Evolutionary conservation across 2,888 invertebrate species (phyloP).

Genomic region (Cylloceria caligata): DNA sequence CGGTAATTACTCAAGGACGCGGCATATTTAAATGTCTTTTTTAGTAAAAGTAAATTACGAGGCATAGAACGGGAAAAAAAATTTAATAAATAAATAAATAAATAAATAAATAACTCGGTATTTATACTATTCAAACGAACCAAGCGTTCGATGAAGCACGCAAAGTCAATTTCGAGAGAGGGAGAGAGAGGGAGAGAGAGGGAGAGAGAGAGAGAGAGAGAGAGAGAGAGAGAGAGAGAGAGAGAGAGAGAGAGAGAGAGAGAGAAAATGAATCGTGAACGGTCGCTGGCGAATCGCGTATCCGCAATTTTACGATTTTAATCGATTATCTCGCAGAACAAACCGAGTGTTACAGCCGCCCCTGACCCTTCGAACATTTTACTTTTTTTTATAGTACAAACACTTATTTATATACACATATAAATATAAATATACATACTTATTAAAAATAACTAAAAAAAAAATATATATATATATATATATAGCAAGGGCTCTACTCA

Average conservation of each 20-base stretch:
- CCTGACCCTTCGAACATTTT: constrained; percentile 74
- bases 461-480: constrained; percentile 59
- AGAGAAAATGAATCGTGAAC: constrained; percentile 20
- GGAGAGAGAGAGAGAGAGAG: constrained; percentile 2
- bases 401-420: constrained; percentile 81
- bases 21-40: constrained; percentile 37
- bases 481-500: constrained; percentile 83
- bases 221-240: constrained; percentile 2
- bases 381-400: constrained; percentile 84
- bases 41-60: constrained; percentile 36
- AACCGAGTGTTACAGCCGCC: constrained; percentile 46
- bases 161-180: constrained; percentile 50
- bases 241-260: background rate
- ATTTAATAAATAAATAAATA: background rate
- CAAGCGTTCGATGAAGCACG: constrained; percentile 40
- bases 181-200: background rate
- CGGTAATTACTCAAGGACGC: constrained; percentile 24
- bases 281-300: constrained; percentile 7
- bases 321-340: constrained; percentile 41
- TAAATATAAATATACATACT: constrained; percentile 73
- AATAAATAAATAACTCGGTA: constrained; percentile 30
- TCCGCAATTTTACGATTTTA: constrained; percentile 39
- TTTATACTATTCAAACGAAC: constrained; percentile 50
- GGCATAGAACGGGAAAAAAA: constrained; percentile 17
- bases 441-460: constrained; percentile 59